A percentile compares a stretch with the other conserved stretches of the same genome.
These are phyloP conservation scores for Capra hircus DNA, from an alignment of 2,113 vertebrate genomes.

Conservation along the genomic window DNA sequence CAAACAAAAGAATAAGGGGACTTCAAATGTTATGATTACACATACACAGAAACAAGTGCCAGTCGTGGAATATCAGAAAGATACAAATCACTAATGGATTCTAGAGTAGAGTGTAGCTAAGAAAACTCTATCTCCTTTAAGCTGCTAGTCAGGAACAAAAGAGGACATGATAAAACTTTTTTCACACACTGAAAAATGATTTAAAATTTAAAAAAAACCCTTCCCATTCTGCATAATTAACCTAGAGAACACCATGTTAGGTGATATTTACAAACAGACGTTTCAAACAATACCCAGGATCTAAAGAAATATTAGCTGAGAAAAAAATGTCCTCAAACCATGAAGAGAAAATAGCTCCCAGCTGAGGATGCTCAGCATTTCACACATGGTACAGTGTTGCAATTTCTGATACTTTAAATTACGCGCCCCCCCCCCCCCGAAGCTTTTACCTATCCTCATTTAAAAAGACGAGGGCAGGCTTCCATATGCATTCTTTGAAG, in stretches of 20 bases:
- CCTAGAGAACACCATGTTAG: constrained; percentile 1
- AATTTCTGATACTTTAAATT: neutral
- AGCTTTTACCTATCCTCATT: neutral
- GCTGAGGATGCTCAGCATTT: neutral
- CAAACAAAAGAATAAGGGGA: constrained; percentile 69
- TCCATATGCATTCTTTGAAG: neutral
- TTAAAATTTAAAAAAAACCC: neutral
- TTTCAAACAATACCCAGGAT: constrained; percentile 6
- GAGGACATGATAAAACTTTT: neutral
- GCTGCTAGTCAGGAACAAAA: neutral
- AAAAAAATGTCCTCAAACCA: constrained; percentile 49
- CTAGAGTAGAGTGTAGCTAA: neutral
- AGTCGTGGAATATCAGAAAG: constrained; percentile 41
- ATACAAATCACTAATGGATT: constrained; percentile 47
- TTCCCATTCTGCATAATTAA: constrained; percentile 44
- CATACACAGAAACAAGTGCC: neutral
- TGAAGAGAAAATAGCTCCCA: constrained; percentile 38
- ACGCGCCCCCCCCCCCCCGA: neutral
- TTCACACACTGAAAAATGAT: neutral
- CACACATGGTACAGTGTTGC: neutral
- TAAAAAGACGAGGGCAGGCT: neutral
- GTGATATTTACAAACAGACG: constrained; percentile 8
- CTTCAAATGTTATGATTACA: constrained; percentile 71
- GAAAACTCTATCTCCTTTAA: neutral
- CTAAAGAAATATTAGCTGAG: constrained; percentile 43